Evolutionary conservation across 2,888 invertebrate genomes (phyloP), one percentile per base, ranked within the genome.

Genomic region (Autographa gamma): DNA sequence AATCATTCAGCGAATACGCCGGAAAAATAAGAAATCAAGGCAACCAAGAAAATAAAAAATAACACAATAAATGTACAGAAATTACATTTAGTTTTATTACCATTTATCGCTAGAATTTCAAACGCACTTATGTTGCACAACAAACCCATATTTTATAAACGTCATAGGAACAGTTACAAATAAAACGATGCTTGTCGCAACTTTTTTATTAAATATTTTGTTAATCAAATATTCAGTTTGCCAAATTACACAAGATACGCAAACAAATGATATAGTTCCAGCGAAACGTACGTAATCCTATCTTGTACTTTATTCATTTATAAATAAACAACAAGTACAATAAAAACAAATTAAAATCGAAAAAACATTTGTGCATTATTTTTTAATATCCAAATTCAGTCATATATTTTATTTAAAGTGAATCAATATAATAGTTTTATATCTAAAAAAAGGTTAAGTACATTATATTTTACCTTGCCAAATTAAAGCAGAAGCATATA

Each of bases 1-100:
- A 77, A 2, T 86, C 85, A 74, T 93, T 91, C 66, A 77, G 90
- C 16, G 79, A 88, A n/a, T 69, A 88, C 13, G 56, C 89, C 14
- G 65, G 83, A 0, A 83, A 81, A 66, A 71, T 90, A n/a, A 64
- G 31, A 31, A 19, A 25, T 16, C 54, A 56, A 60, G 38, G 31
- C 34, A 11, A 52, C 8, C 31, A 54, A 25, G 5, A 25, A 16
- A 60, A n/a, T 41, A 4, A 4, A 14, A 63, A 56, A 59, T 41
- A 64, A 58, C 38, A 62, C 19, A 69, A 62, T 67, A 75, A 52
- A 72, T 41, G 16, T n/a, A 43, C 34, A 19, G 14, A 66, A 67
- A 73, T 63, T 43, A 38, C 19, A 71, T 74, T 65, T 63, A 0
- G 19, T 63, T 69, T 82, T 82, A 82, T 80, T 73, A 61, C 58